phyloP scores from a whole-genome alignment of 2,113 vertebrate genomes.

The Micronycteris hirsuta region DNA sequence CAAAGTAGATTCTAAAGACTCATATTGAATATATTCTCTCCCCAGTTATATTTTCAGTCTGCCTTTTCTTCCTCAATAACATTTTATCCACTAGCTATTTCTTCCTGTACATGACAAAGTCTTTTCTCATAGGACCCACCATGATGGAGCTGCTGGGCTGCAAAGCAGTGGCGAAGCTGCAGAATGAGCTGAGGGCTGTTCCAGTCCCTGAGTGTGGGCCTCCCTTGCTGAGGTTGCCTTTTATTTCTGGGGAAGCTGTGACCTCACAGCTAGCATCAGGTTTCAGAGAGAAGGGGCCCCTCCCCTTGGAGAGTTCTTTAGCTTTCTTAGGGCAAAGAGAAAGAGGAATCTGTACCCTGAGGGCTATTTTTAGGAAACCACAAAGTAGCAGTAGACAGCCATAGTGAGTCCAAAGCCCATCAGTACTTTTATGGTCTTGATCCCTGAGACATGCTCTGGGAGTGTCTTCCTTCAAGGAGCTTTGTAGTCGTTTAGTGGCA shows the following conservation, averaged over 20 bases:
- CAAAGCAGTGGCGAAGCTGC: conserved; percentile 78
- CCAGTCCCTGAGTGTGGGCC: conserved; percentile 89
- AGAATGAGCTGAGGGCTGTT: conserved; percentile 79
- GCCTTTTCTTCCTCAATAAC: neutral
- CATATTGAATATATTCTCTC: neutral
- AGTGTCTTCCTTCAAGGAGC: conserved; percentile 56
- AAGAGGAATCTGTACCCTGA: conserved; percentile 81
- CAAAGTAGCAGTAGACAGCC: conserved; percentile 75
- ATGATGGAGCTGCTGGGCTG: conserved; percentile 83
- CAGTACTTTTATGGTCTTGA: conserved; percentile 80
- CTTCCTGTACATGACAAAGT: neutral
- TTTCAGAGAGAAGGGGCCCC: conserved; percentile 84
- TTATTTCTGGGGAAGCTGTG: conserved; percentile 89
- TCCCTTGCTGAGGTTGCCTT: conserved; percentile 82
- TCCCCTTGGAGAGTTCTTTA: conserved; percentile 87
- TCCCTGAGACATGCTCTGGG: neutral
- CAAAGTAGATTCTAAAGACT: neutral
- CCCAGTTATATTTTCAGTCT: conserved; percentile 6
- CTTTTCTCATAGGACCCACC: conserved; percentile 88
- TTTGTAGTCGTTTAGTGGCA: conserved; percentile 7
- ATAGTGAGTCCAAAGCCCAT: conserved; percentile 64
- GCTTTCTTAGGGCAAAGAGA: conserved; percentile 98
- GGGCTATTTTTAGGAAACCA: conserved; percentile 90
- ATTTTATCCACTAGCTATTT: neutral
- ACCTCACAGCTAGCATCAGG: conserved; percentile 85